Percentiles rank a stretch among this genome's conserved stretches.
phyloP scores from a whole-genome alignment of 2,113 vertebrate genomes.

The Polyodon spathula region DNA sequence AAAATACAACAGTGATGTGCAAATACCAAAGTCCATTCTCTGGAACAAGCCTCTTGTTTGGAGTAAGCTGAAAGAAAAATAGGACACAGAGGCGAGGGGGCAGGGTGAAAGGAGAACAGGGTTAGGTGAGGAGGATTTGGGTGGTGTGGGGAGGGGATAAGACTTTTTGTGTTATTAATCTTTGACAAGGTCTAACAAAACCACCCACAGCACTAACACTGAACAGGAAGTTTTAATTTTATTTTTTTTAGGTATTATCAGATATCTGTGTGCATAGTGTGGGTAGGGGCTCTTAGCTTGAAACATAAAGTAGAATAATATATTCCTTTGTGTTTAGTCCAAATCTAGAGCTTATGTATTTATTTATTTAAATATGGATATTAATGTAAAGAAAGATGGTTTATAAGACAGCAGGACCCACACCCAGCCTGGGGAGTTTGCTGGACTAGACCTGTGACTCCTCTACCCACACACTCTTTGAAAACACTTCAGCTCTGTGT shows the following conservation, averaged over 20 bases:
- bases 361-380: too few relatives aligned
- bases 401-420: background rate
- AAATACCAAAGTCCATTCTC: constrained; percentile 13
- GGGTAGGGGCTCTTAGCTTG: too few relatives aligned
- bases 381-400: background rate
- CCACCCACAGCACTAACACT: constrained; percentile 37
- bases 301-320: too few relatives aligned
- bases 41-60: constrained; percentile 14
- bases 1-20: too few relatives aligned
- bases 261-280: too few relatives aligned
- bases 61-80: constrained; percentile 7
- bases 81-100: background rate
- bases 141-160: constrained; percentile 37
- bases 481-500: constrained; percentile 6
- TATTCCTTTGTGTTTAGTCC: too few relatives aligned
- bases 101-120: background rate
- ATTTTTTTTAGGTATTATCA: too few relatives aligned
- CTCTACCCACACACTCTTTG: constrained; percentile 4
- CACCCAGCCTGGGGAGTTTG: background rate
- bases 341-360: too few relatives aligned
- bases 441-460: background rate
- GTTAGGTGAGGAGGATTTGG: constrained; percentile 23
- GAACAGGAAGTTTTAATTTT: constrained; percentile 24
- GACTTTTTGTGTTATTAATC: constrained; percentile 42
- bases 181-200: constrained; percentile 34